Conservation (phyloP, 1,140 invertebrate genomes). For the Neodiprion fabricii region DNA sequence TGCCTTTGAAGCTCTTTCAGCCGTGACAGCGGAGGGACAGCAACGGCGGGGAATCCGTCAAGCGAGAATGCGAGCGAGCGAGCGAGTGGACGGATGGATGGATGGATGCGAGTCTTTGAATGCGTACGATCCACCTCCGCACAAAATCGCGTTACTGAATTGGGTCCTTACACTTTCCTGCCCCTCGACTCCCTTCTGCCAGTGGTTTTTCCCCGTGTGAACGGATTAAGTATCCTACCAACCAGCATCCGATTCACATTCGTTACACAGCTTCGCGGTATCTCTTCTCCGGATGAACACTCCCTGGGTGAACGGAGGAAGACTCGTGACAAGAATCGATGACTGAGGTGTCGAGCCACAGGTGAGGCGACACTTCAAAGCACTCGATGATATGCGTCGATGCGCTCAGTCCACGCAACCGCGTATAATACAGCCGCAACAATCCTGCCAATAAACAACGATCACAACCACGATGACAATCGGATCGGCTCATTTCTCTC, state of each 20-base stretch:
- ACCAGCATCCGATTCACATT: not conserved
- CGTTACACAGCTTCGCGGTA: not conserved
- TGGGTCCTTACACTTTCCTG: not conserved
- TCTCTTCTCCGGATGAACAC: too few relatives aligned
- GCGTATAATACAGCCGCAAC: too few relatives aligned
- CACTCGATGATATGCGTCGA: not conserved
- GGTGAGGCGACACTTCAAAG: not conserved
- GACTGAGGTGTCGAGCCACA: not conserved
- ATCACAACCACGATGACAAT: too few relatives aligned
- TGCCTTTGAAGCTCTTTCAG: slow-evolving; percentile 4
- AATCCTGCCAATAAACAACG: too few relatives aligned
- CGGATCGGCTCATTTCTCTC: too few relatives aligned
- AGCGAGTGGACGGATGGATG: not conserved
- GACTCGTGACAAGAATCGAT: not conserved
- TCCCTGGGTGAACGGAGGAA: not conserved
- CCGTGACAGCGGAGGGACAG: slow-evolving; percentile 3
- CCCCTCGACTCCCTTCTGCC: not conserved
- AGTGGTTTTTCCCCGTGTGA: not conserved
- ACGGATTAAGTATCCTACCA: slow-evolving; percentile 2
- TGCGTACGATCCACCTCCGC: not conserved
- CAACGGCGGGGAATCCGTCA: not conserved
- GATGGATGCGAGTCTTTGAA: not conserved
- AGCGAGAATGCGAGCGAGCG: not conserved
- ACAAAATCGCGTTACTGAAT: slow-evolving; percentile 7
- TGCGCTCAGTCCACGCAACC: not conserved